phyloP scores from a whole-genome alignment of 2,888 invertebrate species.

The Phortica okadai region DNA sequence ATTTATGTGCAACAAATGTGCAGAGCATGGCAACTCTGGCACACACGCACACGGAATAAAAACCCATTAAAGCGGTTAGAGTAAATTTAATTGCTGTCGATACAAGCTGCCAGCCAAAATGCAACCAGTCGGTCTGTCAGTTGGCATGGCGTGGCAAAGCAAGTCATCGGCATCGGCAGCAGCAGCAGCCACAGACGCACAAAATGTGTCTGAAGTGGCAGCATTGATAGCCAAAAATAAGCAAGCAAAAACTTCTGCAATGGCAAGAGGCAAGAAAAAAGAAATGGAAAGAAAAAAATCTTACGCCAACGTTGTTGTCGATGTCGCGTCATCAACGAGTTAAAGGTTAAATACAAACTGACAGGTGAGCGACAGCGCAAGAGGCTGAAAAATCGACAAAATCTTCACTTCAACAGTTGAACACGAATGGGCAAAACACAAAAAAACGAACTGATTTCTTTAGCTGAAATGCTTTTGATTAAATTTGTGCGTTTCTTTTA shows the following conservation, averaged over 20 bases:
- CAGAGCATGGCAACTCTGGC: background rate
- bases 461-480: background rate
- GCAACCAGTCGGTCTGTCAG: no score
- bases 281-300: no score
- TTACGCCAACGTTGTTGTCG: background rate
- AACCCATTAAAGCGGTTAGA: background rate
- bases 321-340: background rate
- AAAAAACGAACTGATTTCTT: background rate
- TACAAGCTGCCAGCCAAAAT: background rate
- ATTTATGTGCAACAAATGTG: conserved; percentile 11
- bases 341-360: conserved; percentile 21
- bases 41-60: background rate
- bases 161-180: no score
- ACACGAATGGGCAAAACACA: background rate
- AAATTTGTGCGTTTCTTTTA: background rate
- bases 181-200: background rate
- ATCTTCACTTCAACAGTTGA: background rate
- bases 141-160: no score
- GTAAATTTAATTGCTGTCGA: conserved; percentile 8
- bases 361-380: conserved; percentile 22
- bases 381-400: background rate
- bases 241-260: background rate
- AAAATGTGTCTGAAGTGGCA: conserved; percentile 20
- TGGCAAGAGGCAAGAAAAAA: background rate
- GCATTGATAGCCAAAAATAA: conserved; percentile 1